Evolutionary conservation across 2,888 invertebrate species (phyloP), one percentile per base, ranked within the genome.

Genomic region (Ornithoptera alexandrae): DNA sequence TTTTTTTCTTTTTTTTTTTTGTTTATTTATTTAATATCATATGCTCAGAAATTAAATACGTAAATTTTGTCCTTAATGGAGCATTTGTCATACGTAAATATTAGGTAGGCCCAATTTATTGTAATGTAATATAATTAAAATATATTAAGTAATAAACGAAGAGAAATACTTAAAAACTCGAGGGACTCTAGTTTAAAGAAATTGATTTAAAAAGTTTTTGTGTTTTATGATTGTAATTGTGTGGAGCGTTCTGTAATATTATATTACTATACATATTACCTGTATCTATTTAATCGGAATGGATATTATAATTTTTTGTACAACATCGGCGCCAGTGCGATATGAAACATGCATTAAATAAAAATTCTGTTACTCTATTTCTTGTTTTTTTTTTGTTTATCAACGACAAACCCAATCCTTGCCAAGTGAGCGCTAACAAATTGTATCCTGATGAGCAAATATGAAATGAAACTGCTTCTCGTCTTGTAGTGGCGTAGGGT

Each of bases 331-430:
- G 90, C 89, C 83, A 90, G 88, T 89, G 87, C 89, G 82, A 90
- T 80, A 90, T 88, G 89, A 83, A 91, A 87, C 87, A 71, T 90
- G 90, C 92, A 92, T 92, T 87, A 87, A 92, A 92, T 92, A 92
- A 92, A 92, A 92, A 91, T 90, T 92, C 92, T 92, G 92, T 92
- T 92, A 92, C 92, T 89, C 89, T 90, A 92, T 72, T 66, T 46
- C 69, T 73, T 78, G 76, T 73, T 85, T 83, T 84, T 85, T 80
- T 85, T 30, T 30, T 84, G 81, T 78, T 75, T 75, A 66, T 18
- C 62, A 56, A 20, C 58, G 6, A 30, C 8, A 36, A 39, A 39
- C 39, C 60, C 60, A 60, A 46, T 50, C 57, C 57, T 67, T 63
- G 22, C n/a, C 18, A n/a, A 53, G n/a, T 53, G 5, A 53, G n/a